Evolutionary conservation across 2,113 vertebrate species (phyloP).

Genomic region (Salvelinus namaycush): DNA sequence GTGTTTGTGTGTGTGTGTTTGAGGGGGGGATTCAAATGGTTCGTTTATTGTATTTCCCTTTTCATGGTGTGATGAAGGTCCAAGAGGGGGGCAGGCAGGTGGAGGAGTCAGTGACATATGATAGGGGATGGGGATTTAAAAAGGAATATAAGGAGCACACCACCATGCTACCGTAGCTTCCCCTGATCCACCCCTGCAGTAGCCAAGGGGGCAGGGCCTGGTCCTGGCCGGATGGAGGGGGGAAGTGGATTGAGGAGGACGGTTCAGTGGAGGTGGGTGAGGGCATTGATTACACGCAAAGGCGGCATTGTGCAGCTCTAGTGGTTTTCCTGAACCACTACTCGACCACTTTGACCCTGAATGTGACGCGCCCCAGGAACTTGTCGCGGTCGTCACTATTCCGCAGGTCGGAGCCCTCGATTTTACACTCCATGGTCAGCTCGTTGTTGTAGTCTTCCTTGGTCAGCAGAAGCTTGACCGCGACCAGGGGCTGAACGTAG

Average conservation of each 20-base stretch:
- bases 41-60: slow-evolving; percentile 11
- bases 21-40: not conserved
- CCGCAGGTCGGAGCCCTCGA: slow-evolving; percentile 82
- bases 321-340: slow-evolving; percentile 63
- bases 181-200: slow-evolving; percentile 1
- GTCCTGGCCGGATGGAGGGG: not conserved
- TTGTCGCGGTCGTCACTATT: slow-evolving; percentile 89
- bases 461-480: slow-evolving; percentile 78
- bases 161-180: not conserved
- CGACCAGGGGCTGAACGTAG: slow-evolving; percentile 91
- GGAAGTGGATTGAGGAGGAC: not conserved
- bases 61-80: slow-evolving; percentile 6
- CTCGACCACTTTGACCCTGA: slow-evolving; percentile 80
- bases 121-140: slow-evolving; percentile 7
- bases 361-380: slow-evolving; percentile 87
- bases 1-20: not conserved
- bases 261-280: not conserved
- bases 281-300: slow-evolving; percentile 38
- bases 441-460: slow-evolving; percentile 72
- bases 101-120: slow-evolving; percentile 2
- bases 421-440: slow-evolving; percentile 84
- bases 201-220: slow-evolving; percentile 3
- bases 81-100: not conserved
- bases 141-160: not conserved
- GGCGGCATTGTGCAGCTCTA: slow-evolving; percentile 64